phyloP scores from a whole-genome alignment of 1,140 invertebrate genomes.

The Piezodorus guildinii region DNA sequence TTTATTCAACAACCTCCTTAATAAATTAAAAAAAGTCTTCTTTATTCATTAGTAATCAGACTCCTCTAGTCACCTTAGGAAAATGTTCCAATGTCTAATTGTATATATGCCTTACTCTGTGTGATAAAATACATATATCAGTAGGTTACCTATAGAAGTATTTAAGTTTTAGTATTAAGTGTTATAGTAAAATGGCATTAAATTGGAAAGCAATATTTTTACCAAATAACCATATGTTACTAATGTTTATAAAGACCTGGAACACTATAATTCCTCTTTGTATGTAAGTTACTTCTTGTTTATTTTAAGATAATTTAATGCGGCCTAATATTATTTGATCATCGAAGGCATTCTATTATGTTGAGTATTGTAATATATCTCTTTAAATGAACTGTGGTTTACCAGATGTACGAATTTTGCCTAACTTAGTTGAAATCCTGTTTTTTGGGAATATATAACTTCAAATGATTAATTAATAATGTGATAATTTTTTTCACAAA shows the following conservation, averaged over 20 bases:
- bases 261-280: neutral
- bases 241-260: neutral
- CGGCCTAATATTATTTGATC: constrained; percentile 10
- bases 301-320: neutral
- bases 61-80: neutral
- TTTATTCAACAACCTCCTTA: too few species aligned
- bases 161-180: constrained; percentile 5
- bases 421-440: neutral
- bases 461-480: neutral
- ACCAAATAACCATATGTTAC: neutral
- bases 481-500: constrained; percentile 11
- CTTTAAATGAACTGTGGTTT: neutral
- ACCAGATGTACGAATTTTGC: neutral
- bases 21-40: too few species aligned
- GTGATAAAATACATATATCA: constrained; percentile 9
- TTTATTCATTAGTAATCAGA: neutral
- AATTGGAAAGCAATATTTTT: constrained; percentile 9
- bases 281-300: neutral
- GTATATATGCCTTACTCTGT: constrained; percentile 11
- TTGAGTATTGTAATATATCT: neutral
- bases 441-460: neutral
- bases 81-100: constrained; percentile 1
- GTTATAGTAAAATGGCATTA: neutral
- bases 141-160: constrained; percentile 13
- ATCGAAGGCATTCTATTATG: neutral